Percentiles rank a stretch among this genome's conserved stretches.
phyloP scores from a whole-genome alignment of 1,140 invertebrate genomes.

The Lepidurus apus region DNA sequence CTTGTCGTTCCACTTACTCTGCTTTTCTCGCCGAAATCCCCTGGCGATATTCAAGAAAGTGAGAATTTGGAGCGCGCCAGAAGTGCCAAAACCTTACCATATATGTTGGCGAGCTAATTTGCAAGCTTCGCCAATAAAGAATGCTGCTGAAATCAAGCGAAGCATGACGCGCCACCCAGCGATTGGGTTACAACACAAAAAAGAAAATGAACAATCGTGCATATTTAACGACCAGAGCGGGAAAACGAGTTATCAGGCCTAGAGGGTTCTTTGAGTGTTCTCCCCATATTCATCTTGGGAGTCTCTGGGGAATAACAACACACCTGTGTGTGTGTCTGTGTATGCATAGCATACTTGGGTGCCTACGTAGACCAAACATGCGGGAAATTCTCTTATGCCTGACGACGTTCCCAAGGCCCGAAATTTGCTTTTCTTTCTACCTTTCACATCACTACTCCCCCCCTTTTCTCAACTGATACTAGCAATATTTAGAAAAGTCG shows the following conservation, averaged over 20 bases:
- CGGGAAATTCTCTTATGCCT: neutral
- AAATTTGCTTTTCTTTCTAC: neutral
- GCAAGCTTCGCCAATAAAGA: no score
- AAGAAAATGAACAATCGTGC: neutral
- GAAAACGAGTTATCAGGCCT: conserved; percentile 17
- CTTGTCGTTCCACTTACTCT: neutral
- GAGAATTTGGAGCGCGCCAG: no score
- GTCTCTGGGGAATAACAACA: neutral
- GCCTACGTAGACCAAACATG: neutral
- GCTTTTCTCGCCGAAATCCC: neutral
- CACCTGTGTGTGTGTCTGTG: conserved; percentile 16
- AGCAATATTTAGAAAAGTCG: neutral
- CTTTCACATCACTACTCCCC: neutral
- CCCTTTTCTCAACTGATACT: neutral
- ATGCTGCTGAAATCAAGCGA: neutral
- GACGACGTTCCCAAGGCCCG: neutral
- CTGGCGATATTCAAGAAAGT: no score
- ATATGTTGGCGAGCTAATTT: no score
- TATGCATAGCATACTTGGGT: neutral
- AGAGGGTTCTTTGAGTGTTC: neutral
- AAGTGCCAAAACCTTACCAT: no score
- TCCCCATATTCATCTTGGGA: neutral
- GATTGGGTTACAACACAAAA: neutral
- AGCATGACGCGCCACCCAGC: neutral
- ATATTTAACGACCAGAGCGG: neutral